A percentile compares a stretch with the other conserved stretches of the same genome.
These are phyloP conservation scores for Sycophila texana DNA, from an alignment of 2,888 invertebrate genomes.

Conservation along the genomic window DNA sequence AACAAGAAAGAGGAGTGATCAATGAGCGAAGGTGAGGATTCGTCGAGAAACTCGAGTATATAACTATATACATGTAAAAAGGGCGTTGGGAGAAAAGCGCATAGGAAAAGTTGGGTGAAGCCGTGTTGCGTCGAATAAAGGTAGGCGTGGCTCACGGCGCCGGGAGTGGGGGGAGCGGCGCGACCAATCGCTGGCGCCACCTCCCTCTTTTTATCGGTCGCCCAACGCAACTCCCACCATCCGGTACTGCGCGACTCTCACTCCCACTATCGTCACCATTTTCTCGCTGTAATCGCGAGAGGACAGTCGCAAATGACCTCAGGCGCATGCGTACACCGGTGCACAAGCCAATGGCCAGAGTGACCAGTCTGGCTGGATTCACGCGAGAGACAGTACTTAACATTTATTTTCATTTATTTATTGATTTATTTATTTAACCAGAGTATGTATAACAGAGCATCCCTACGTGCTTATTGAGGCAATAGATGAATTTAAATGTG, in stretches of 20 bases:
- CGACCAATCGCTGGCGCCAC: constrained; percentile 64
- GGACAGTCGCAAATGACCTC: too few species aligned
- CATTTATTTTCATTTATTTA: too few species aligned
- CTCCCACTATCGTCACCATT: background rate
- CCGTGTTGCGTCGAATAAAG: constrained; percentile 61
- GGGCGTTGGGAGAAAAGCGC: constrained; percentile 1
- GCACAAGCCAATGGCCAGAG: background rate
- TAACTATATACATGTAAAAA: background rate
- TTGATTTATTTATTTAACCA: too few species aligned
- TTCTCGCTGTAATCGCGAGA: constrained; percentile 22
- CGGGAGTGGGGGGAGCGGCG: constrained; percentile 28
- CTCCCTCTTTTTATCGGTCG: constrained; percentile 61
- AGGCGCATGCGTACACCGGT: too few species aligned
- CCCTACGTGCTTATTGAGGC: too few species aligned
- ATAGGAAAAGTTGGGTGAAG: too few species aligned
- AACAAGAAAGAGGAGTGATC: too few species aligned
- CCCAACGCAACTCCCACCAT: constrained; percentile 47
- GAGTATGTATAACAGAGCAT: too few species aligned
- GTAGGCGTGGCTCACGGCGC: constrained; percentile 64
- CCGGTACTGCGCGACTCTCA: background rate
- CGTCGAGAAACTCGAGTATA: background rate
- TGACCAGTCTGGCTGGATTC: too few species aligned
- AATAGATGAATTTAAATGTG: too few species aligned
- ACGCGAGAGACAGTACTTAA: too few species aligned
- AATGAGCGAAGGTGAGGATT: too few species aligned